These are phyloP conservation scores for Gadopsis marmoratus DNA, from an alignment of 2,797 vertebrate genomes.

Conservation along the genomic window DNA sequence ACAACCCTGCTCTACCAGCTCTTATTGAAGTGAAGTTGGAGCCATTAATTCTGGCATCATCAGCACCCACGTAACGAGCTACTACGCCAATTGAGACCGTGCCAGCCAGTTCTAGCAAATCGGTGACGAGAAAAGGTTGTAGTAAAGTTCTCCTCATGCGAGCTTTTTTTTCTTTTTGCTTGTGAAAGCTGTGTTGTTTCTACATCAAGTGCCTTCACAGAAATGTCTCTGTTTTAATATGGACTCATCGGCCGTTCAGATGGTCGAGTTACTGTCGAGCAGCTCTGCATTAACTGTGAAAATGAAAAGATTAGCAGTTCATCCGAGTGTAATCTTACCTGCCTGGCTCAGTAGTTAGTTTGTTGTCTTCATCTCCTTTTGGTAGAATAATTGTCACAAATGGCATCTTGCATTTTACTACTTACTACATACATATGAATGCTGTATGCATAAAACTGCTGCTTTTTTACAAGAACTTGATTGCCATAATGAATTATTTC, in stretches of 20 bases:
- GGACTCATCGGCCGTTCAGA: background rate
- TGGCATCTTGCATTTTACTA: background rate
- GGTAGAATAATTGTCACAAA: background rate
- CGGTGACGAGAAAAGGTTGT: conserved; percentile 12
- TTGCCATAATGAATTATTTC: background rate
- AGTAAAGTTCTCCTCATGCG: conserved; percentile 23
- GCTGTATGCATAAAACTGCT: background rate
- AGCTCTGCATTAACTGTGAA: background rate
- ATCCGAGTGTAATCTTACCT: background rate
- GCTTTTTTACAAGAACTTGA: background rate
- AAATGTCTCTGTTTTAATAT: conserved; percentile 21
- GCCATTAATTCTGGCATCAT: conserved; percentile 68
- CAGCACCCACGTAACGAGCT: conserved; percentile 58
- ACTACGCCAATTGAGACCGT: conserved; percentile 33
- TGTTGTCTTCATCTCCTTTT: background rate
- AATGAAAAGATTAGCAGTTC: background rate
- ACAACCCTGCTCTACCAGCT: conserved; percentile 39
- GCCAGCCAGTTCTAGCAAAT: conserved; percentile 20
- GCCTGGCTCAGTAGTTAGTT: background rate
- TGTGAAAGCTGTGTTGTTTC: conserved; percentile 1
- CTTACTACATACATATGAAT: background rate
- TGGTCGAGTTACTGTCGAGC: background rate
- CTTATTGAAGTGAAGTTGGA: conserved; percentile 51
- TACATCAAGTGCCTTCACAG: conserved; percentile 18
- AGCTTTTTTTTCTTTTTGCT: conserved; percentile 5